Evolutionary conservation across 1,140 invertebrate genomes (phyloP).

Genomic region (Drosophila arizonae): DNA sequence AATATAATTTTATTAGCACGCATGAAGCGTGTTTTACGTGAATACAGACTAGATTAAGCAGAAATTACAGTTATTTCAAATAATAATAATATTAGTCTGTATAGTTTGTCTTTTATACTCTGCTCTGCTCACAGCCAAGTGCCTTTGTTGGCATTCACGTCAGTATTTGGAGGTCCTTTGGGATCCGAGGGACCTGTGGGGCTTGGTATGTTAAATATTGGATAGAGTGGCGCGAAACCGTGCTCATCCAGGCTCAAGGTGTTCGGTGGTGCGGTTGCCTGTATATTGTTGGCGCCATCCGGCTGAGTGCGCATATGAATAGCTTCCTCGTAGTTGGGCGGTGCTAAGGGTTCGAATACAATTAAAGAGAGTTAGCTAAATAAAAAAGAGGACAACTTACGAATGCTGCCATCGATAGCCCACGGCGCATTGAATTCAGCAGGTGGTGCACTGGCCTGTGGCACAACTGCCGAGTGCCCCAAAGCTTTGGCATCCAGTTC

Average conservation of each 20-base stretch:
- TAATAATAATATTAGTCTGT: background rate
- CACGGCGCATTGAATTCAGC: conserved; percentile 28
- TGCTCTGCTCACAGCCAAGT: conserved; percentile 54
- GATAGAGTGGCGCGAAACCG: conserved; percentile 64
- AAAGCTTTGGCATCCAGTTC: conserved; percentile 37
- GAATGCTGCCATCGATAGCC: conserved; percentile 43
- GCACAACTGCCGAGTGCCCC: background rate
- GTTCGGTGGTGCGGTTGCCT: conserved; percentile 35
- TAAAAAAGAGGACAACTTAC: conserved; percentile 27
- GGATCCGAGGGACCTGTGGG: conserved; percentile 45
- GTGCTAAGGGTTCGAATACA: conserved; percentile 35
- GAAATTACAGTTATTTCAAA: background rate
- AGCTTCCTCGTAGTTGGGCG: conserved; percentile 74
- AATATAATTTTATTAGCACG: background rate
- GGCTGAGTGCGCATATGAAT: conserved; percentile 49
- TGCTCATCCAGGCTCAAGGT: conserved; percentile 55
- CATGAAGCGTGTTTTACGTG: background rate
- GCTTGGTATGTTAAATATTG: conserved; percentile 71
- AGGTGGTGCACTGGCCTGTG: conserved; percentile 29
- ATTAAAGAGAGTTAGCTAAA: background rate
- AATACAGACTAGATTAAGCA: conserved; percentile 12
- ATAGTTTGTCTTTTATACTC: background rate
- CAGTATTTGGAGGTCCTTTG: conserved; percentile 35
- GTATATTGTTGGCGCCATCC: conserved; percentile 4
- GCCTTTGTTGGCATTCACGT: conserved; percentile 50